Evolutionary conservation across 2,797 vertebrate genomes (phyloP).

Genomic region (Melopsittacus undulatus): DNA sequence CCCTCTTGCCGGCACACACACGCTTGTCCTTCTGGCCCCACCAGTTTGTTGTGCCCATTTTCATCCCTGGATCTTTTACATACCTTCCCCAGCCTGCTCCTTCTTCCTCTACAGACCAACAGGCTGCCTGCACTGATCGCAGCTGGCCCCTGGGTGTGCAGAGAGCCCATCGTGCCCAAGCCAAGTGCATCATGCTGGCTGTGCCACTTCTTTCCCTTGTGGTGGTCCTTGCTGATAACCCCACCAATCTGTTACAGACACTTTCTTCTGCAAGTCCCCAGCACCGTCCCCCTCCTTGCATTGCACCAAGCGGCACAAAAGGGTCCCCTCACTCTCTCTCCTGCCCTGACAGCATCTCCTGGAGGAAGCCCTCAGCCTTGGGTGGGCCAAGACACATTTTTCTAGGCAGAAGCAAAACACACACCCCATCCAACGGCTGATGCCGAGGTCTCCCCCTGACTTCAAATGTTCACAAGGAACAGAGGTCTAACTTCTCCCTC

Average conservation of each 20-base stretch:
- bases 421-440: not conserved
- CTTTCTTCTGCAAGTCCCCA: not conserved
- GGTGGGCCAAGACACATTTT: not conserved
- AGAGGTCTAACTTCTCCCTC: not conserved
- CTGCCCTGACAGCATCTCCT: rapidly evolving
- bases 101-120: not conserved
- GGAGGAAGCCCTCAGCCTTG: not conserved
- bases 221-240: not conserved
- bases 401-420: not conserved
- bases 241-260: not conserved
- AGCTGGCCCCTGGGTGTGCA: not conserved
- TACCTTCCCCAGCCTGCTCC: not conserved
- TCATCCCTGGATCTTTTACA: not conserved
- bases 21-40: rapidly evolving
- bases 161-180: not conserved
- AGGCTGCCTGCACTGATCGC: not conserved
- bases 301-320: not conserved
- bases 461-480: not conserved
- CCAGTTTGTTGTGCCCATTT: not conserved
- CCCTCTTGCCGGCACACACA: not conserved
- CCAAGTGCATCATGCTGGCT: rapidly evolving
- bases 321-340: not conserved
- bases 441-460: not conserved
- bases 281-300: not conserved
- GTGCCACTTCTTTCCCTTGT: not conserved